Conservation (phyloP, 2,888 invertebrate genomes). For the Cryptophagus acutangulus region DNA sequence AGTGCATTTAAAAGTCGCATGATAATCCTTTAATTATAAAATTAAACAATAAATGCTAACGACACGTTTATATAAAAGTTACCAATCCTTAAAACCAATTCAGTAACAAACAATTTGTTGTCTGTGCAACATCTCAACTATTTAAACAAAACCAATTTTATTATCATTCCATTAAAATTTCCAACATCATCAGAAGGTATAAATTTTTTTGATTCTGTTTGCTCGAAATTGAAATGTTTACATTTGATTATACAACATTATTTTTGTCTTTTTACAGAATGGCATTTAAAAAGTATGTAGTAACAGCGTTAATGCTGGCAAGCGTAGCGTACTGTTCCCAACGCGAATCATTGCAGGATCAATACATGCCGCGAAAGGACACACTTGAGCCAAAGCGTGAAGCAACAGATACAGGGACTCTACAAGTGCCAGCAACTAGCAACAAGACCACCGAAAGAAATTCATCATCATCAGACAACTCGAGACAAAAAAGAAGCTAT, state of each 20-base stretch:
- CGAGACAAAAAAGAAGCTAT: constrained; percentile 18
- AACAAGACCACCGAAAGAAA: constrained; percentile 15
- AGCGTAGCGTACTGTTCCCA: constrained; percentile 19
- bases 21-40: too few relatives aligned
- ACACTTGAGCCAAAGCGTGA: constrained; percentile 20
- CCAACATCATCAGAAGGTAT: too few relatives aligned
- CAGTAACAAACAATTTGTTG: too few relatives aligned
- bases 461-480: constrained; percentile 7
- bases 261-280: background rate
- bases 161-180: too few relatives aligned
- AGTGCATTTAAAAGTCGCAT: too few relatives aligned
- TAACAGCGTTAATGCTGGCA: constrained; percentile 13
- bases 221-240: too few relatives aligned
- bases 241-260: background rate
- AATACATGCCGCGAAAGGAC: constrained; percentile 29
- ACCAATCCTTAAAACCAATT: too few relatives aligned
- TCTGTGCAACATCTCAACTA: too few relatives aligned
- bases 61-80: too few relatives aligned
- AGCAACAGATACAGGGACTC: constrained; percentile 29
- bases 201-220: too few relatives aligned
- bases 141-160: too few relatives aligned
- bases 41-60: too few relatives aligned
- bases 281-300: background rate
- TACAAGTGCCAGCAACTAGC: background rate
- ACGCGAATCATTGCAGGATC: constrained; percentile 28